Evolutionary conservation across 2,888 invertebrate genomes (phyloP).

Genomic region (Ferdinandea cuprea): DNA sequence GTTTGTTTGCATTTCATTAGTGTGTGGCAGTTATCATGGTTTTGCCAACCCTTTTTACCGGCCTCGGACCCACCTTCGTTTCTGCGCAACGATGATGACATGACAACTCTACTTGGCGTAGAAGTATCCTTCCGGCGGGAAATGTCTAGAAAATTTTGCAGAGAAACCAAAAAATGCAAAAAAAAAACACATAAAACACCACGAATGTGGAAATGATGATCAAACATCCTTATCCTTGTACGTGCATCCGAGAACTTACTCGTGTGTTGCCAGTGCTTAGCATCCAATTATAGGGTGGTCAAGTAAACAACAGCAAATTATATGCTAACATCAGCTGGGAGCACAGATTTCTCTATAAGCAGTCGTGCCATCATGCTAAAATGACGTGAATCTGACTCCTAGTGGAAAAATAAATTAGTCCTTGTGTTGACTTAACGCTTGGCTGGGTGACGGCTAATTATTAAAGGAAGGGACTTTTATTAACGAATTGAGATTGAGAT

Average conservation of each 20-base stretch:
- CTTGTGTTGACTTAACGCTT: constrained; percentile 56
- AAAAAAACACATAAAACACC: constrained; percentile 38
- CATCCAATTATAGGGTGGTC: constrained; percentile 79
- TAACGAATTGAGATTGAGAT: no score
- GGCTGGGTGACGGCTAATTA: constrained; percentile 63
- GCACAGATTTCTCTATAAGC: constrained; percentile 41
- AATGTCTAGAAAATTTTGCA: constrained; percentile 36
- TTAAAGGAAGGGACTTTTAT: constrained; percentile 42
- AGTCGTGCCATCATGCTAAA: constrained; percentile 4
- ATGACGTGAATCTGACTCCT: neutral
- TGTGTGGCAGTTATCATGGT: constrained; percentile 67
- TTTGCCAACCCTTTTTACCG: constrained; percentile 8
- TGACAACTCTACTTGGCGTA: constrained; percentile 62
- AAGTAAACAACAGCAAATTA: constrained; percentile 80
- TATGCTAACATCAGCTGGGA: constrained; percentile 77
- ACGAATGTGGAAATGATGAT: constrained; percentile 46
- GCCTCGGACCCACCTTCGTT: constrained; percentile 9
- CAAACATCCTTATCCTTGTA: constrained; percentile 24
- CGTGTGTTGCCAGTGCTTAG: constrained; percentile 76
- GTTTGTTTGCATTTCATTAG: constrained; percentile 74
- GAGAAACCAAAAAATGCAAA: neutral
- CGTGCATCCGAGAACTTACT: neutral
- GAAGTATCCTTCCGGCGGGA: constrained; percentile 38
- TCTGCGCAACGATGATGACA: constrained; percentile 45
- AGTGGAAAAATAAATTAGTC: constrained; percentile 44